Percentiles rank a stretch among this genome's conserved stretches.
These are phyloP conservation scores for Mythimna loreyi DNA, from an alignment of 2,888 invertebrate genomes.

Conservation along the genomic window DNA sequence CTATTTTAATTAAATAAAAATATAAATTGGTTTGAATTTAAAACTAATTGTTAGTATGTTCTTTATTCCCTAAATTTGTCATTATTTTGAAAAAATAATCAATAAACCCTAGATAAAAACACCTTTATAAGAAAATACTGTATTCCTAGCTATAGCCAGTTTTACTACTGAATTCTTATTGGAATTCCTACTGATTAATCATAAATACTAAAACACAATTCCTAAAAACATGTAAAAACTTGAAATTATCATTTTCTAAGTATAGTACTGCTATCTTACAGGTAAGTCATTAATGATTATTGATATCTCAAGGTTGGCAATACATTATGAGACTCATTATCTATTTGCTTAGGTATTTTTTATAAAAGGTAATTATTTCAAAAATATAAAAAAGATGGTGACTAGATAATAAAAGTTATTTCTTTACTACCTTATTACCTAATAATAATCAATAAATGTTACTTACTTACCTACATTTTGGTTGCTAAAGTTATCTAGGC, in stretches of 20 bases:
- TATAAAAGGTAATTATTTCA: background rate
- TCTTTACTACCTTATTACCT: background rate
- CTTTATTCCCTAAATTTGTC: too few species aligned
- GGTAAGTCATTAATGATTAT: background rate
- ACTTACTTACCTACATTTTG: too few species aligned
- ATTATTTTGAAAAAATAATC: background rate
- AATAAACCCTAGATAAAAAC: background rate
- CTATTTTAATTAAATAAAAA: too few species aligned
- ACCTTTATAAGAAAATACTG: background rate
- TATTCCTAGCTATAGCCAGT: background rate
- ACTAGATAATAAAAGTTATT: background rate
- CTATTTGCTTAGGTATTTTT: background rate
- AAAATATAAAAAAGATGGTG: background rate
- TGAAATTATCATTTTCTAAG: background rate
- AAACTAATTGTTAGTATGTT: background rate
- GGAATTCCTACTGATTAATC: background rate
- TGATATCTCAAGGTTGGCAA: slow-evolving; percentile 18
- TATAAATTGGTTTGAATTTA: background rate
- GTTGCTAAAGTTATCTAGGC: background rate
- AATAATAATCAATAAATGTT: background rate
- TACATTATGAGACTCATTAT: background rate
- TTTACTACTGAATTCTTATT: background rate
- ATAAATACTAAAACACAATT: background rate
- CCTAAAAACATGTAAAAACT: background rate
- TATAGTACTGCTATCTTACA: background rate